Evolutionary conservation across 30 jellyfish, hydroid and myxozoan species (phyloP).

Genomic region (Calvadosia cruxmelitensis): DNA sequence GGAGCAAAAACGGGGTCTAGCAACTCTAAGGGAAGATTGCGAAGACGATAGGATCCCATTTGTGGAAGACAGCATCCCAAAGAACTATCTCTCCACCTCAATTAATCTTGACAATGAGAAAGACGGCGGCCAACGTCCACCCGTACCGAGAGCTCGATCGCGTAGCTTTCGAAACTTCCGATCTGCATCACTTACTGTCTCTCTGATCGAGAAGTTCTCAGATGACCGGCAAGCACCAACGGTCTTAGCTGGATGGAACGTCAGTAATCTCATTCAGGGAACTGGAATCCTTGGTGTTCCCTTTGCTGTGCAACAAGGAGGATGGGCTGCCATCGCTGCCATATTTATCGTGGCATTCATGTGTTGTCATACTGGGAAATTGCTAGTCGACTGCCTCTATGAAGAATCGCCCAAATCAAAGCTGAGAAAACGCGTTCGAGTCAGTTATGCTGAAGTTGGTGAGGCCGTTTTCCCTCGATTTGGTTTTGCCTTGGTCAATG

Average conservation of each 20-base stretch:
- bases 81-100: background rate
- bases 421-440: slow-evolving; percentile 48
- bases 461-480: slow-evolving; percentile 57
- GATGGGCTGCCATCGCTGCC: slow-evolving; percentile 92
- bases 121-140: background rate
- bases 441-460: slow-evolving; percentile 84
- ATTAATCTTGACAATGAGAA: background rate
- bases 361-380: slow-evolving; percentile 82
- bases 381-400: slow-evolving; percentile 69
- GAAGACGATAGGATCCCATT: background rate
- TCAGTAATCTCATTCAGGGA: slow-evolving; percentile 82
- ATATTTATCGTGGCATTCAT: slow-evolving; percentile 72
- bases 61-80: background rate
- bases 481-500: slow-evolving; percentile 42
- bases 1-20: background rate
- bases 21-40: background rate
- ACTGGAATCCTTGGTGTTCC: slow-evolving; percentile 82
- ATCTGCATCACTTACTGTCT: slow-evolving; percentile 74
- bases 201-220: slow-evolving; percentile 82
- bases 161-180: slow-evolving; percentile 11
- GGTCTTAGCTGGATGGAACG: slow-evolving; percentile 97
- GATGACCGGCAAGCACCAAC: slow-evolving; percentile 84
- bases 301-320: slow-evolving; percentile 70
- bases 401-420: slow-evolving; percentile 74
- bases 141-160: background rate